Base-by-base conservation (phyloP, 2,113 vertebrate genomes). In the Leptobrachium ailaonicum region DNA sequence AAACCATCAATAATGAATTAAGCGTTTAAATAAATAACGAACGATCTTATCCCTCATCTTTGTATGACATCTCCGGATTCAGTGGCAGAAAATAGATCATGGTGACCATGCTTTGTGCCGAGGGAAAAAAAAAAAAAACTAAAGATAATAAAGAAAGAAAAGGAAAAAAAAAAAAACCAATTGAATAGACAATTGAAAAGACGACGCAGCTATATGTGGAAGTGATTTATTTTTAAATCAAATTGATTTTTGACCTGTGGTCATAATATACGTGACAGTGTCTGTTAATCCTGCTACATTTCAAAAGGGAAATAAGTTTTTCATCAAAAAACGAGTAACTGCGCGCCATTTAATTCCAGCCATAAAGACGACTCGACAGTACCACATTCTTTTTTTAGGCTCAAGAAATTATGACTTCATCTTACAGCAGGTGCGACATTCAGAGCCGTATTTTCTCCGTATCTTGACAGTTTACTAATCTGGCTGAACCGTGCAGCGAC, bases 11-110 rank as follows among this genome's bases (percentile, higher is more conserved):
- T 80, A 62, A 80, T 80, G 44, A 14, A 80, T 74, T 74, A 68
- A 74, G 71, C 56, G n/a, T 67, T 66, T 80, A 68, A 80, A 80
- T 80, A 80, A 80, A 58, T 80, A 80, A 80, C 53, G 79, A 80
- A 47, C 41, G 71, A 68, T 80, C 71, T 74, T 74, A 68, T 62
- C n/a, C 79, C 64, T 73, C 77, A 73, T 80, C 79, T 80, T 74
- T 58, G 53, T 56, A 60, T 73, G 78, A 80, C 71, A 80, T 74
- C 70, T 40, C 47, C 45, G 63, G 71, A 80, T 74, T 74, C 79
- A 45, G 78, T 13, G 53, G 63, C 50, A 9, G 78, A 80, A 74
- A 76, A 56, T 54, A 76, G 71, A 67, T 68, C 79, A 41, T 41
- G 41, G 10, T 73, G 71, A 80, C 71, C 71, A 67, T 74, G 53